Percentiles rank a stretch among this genome's conserved stretches.
Conservation (phyloP, 2,888 invertebrate species). For the Acanthosepion lycidas region DNA sequence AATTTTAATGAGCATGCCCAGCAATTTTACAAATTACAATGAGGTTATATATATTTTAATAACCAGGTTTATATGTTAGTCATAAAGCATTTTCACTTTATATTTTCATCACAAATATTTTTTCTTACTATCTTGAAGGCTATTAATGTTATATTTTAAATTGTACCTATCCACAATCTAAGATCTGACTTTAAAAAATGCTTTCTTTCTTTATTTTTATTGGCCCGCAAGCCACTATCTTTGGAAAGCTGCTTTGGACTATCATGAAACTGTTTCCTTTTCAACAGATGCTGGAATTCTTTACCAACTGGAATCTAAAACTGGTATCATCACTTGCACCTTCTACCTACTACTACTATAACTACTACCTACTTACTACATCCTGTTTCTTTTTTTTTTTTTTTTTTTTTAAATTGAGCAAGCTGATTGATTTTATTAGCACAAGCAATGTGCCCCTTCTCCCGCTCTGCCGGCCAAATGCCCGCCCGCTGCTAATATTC, state of each 20-base stretch:
- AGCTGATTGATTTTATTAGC: not conserved
- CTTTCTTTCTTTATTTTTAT: not conserved
- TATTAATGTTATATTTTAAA: not conserved
- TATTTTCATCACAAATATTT: not conserved
- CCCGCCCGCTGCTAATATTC: constrained; percentile 14
- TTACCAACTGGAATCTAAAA: constrained; percentile 41
- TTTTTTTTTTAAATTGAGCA: constrained; percentile 24
- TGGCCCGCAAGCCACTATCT: not conserved
- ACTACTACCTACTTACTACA: not conserved
- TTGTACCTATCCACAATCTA: not conserved
- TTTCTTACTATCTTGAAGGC: not conserved
- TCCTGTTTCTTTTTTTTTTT: not conserved
- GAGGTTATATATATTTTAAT: not conserved
- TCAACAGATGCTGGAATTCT: constrained; percentile 45
- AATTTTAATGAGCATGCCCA: not conserved
- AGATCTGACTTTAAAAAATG: not conserved
- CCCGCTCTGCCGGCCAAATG: not conserved
- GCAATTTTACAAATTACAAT: not conserved
- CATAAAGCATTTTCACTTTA: not conserved
- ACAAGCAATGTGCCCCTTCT: constrained; percentile 20
- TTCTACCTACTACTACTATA: not conserved
- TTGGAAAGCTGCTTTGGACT: not conserved
- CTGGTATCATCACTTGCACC: constrained; percentile 40
- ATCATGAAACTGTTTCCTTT: constrained; percentile 41
- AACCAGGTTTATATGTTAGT: not conserved